Base-by-base conservation (phyloP, 2,113 vertebrate species). In the Siniperca chuatsi region DNA sequence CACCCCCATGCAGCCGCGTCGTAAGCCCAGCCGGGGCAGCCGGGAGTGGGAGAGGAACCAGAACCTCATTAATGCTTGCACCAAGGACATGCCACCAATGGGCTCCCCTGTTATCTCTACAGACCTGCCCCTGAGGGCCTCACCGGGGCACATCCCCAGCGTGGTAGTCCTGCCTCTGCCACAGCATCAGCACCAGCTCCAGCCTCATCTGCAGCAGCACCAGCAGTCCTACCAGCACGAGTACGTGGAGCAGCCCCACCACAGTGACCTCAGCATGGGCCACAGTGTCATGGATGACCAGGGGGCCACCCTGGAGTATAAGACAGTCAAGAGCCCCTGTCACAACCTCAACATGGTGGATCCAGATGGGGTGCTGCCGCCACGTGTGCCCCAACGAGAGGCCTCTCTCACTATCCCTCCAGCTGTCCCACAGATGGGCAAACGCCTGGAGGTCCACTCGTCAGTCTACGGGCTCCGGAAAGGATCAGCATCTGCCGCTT, bases 21-120 rank as follows among this genome's bases (percentile, higher is more conserved):
- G 97, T 44, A 99, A 98, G 89, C 97, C 97, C 61, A 97, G 96
- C 87, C 96, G 97, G 0, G 97, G 97, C 67, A 98, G 98, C 92
- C 96, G 98, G 0, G 98, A 99, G 64, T 99, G 98, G 98, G 98
- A 99, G 75, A 93, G 98, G 86, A 99, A 97, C 90, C 98, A 99
- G 95, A 99, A 99, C 91, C 96, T 99, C 79, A 99, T 99, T 93
- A 99, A 99, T 1, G 97, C 98, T 75, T 99, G 98, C 90, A 97
- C 98, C 40, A 99, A 99, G 96, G 98, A 99, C 88, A 96, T 99
- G 89, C 91, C 96, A 0, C 93, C 97, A 0, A 96, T 99, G 95
- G 96, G 96, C 35, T 97, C 98, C 0, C 95, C 97, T 0, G 97
- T 99, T 40, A 99, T 99, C 85, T 96, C 97, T n/a, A 98, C 97